Conservation (phyloP, 2,113 vertebrate species). For the Toxotes jaculatrix region DNA sequence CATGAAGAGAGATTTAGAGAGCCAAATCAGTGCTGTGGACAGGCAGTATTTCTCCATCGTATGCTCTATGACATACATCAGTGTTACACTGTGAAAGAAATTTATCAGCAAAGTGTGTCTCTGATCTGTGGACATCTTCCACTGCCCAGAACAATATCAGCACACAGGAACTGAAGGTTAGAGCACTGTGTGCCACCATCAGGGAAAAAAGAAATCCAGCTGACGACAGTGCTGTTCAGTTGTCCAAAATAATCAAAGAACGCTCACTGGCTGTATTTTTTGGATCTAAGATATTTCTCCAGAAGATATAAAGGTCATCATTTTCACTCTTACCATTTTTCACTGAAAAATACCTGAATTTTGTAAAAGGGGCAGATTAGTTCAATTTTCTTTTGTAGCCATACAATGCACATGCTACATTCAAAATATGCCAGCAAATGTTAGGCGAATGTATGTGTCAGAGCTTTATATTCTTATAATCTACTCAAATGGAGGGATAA, state of each 20-base stretch:
- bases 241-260: constrained; percentile 11
- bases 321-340: background rate
- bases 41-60: constrained; percentile 15
- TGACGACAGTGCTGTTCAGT: background rate
- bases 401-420: background rate
- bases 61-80: constrained; percentile 28
- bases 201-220: background rate
- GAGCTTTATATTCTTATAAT: background rate
- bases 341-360: background rate
- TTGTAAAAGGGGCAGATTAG: background rate
- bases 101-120: constrained; percentile 35
- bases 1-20: constrained; percentile 29
- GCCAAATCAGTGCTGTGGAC: constrained; percentile 4
- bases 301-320: background rate
- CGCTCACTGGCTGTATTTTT: background rate
- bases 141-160: constrained; percentile 5
- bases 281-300: background rate
- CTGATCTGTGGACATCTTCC: constrained; percentile 38
- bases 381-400: background rate
- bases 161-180: constrained; percentile 2
- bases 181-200: background rate
- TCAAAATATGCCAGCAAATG: background rate
- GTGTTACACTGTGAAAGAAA: constrained; percentile 14
- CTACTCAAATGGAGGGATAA: no score
- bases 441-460: background rate